phyloP scores from a whole-genome alignment of 2,113 vertebrate genomes.

The Ceratotherium simum region DNA sequence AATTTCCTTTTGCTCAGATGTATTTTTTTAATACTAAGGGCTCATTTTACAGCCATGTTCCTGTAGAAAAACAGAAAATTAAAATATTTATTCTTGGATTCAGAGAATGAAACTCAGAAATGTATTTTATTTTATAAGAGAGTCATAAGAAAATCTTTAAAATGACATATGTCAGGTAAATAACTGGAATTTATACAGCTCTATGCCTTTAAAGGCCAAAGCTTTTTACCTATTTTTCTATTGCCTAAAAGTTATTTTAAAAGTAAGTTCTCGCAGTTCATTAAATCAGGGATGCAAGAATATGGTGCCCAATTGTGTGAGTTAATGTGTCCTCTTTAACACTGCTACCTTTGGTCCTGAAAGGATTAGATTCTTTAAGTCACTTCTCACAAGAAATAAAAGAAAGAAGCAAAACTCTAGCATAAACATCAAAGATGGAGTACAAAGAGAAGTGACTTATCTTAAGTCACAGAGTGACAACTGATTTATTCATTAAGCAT shows the following conservation, averaged over 20 bases:
- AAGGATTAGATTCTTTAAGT: neutral
- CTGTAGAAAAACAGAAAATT: neutral
- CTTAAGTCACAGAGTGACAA: neutral
- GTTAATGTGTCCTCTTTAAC: neutral
- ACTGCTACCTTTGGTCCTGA: neutral
- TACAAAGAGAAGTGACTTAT: neutral
- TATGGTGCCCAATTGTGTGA: neutral
- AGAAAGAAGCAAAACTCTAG: neutral
- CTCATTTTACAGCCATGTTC: neutral
- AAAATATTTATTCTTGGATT: neutral
- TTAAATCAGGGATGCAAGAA: neutral
- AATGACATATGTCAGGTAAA: conserved; percentile 5
- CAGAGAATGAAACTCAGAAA: conserved; percentile 11
- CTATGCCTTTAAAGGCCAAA: neutral
- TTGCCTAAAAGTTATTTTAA: neutral
- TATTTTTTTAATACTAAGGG: neutral
- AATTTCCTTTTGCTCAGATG: neutral
- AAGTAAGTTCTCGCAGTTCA: neutral
- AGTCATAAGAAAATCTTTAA: conserved; percentile 10
- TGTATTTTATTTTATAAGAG: neutral
- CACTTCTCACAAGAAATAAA: neutral
- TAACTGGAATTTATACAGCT: neutral
- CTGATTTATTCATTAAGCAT: neutral
- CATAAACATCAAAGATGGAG: neutral
- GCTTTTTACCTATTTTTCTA: neutral